Evolutionary conservation across 2,797 vertebrate species (phyloP).

Genomic region (Sebastes ruberrimus): DNA sequence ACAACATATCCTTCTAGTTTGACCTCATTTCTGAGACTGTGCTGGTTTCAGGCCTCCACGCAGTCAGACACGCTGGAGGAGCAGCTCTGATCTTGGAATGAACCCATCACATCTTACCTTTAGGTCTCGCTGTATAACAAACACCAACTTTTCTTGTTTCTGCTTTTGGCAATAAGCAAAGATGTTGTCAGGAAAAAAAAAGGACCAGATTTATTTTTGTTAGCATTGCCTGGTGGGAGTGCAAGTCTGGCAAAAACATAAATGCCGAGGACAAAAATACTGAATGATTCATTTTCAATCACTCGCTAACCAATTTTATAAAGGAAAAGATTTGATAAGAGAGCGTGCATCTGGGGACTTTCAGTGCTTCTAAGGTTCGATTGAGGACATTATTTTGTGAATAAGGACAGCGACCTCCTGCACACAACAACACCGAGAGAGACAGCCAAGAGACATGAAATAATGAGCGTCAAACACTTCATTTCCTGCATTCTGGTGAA

Average conservation of each 20-base stretch:
- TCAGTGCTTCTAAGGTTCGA: neutral
- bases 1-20: neutral
- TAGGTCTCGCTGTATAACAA: neutral
- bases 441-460: constrained; percentile 27
- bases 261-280: neutral
- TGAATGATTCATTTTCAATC: constrained; percentile 15
- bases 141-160: neutral
- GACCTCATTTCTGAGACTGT: constrained; percentile 2
- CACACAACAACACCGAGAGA: neutral
- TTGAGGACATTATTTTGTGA: constrained; percentile 25
- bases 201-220: constrained; percentile 29
- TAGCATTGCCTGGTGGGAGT: constrained; percentile 6
- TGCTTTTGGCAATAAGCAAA: constrained; percentile 15
- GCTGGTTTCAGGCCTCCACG: neutral
- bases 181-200: neutral
- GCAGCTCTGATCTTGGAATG: neutral
- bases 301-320: constrained; percentile 6
- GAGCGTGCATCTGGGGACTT: constrained; percentile 1
- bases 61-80: neutral
- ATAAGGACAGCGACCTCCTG: constrained; percentile 22
- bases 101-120: constrained; percentile 16
- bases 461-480: neutral
- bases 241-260: constrained; percentile 6
- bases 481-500: neutral
- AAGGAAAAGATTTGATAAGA: neutral